A percentile compares a stretch with the other conserved stretches of the same genome.
phyloP scores from a whole-genome alignment of 2,888 invertebrate species.

The Sphaerophoria taeniata region DNA sequence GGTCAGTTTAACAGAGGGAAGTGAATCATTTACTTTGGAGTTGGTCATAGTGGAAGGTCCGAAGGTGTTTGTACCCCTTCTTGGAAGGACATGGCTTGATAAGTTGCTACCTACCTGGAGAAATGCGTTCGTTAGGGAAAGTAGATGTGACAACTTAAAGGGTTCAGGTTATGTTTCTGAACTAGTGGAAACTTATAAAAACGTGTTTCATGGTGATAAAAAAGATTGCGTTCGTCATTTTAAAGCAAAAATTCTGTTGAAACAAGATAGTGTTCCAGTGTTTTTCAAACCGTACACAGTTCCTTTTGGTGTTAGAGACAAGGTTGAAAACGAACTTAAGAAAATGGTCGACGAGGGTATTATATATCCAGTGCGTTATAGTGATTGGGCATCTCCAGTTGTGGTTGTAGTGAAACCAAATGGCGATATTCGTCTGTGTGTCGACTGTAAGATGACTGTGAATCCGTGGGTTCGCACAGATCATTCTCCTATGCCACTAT shows the following conservation, averaged over 20 bases:
- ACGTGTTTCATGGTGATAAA: conserved; percentile 6
- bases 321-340: not conserved
- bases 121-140: not conserved
- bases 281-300: not conserved
- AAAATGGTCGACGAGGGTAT: not conserved
- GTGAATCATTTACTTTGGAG: not conserved
- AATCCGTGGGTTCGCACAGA: conserved; percentile 18
- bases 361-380: conserved; percentile 19
- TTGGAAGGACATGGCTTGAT: not conserved
- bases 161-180: not conserved
- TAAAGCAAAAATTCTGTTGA: conserved; percentile 4
- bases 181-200: conserved; percentile 1
- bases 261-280: not conserved
- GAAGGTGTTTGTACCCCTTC: conserved; percentile 1
- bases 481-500: conserved; percentile 42
- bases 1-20: not conserved
- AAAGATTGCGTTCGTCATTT: not conserved
- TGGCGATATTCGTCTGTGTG: conserved; percentile 30
- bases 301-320: not conserved
- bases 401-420: conserved; percentile 52
- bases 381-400: conserved; percentile 51
- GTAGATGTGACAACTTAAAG: not conserved
- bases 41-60: not conserved
- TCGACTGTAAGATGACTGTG: not conserved
- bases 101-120: not conserved